Evolutionary conservation across 2,888 invertebrate species (phyloP).

Genomic region (Leucophora obtusa): DNA sequence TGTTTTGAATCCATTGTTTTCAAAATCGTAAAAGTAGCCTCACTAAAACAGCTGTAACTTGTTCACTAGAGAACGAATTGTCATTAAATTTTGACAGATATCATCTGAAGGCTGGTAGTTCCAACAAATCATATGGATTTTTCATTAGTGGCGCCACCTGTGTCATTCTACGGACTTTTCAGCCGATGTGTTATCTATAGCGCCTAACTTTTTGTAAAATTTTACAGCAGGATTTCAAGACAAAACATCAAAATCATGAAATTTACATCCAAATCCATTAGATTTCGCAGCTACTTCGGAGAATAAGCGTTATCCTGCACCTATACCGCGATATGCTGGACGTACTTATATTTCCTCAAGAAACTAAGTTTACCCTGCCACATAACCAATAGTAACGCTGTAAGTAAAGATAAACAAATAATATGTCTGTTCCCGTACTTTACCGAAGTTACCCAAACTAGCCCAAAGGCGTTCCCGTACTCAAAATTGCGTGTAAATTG

Average conservation of each 20-base stretch:
- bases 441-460: too few species aligned
- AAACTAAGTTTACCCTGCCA: slow-evolving; percentile 89
- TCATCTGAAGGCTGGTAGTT: too few species aligned
- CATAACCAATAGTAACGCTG: slow-evolving; percentile 87
- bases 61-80: too few species aligned
- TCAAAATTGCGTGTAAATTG: too few species aligned
- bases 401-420: background rate
- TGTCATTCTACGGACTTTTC: slow-evolving; percentile 81
- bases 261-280: slow-evolving; percentile 79
- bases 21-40: too few species aligned
- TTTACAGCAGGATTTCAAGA: slow-evolving; percentile 90
- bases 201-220: slow-evolving; percentile 87
- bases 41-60: too few species aligned
- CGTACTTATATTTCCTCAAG: slow-evolving; percentile 93
- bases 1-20: too few species aligned
- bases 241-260: slow-evolving; percentile 89
- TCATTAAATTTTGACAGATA: too few species aligned
- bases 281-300: slow-evolving; percentile 79
- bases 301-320: slow-evolving; percentile 76
- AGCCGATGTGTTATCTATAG: slow-evolving; percentile 82
- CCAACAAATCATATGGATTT: too few species aligned
- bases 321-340: slow-evolving; percentile 80
- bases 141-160: too few species aligned
- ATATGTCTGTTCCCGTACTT: too few species aligned
- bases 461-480: too few species aligned